Percentiles rank a stretch among this genome's conserved stretches.
Conservation (phyloP, 2,797 vertebrate genomes). For the Oryzias dopingdopingensis region DNA sequence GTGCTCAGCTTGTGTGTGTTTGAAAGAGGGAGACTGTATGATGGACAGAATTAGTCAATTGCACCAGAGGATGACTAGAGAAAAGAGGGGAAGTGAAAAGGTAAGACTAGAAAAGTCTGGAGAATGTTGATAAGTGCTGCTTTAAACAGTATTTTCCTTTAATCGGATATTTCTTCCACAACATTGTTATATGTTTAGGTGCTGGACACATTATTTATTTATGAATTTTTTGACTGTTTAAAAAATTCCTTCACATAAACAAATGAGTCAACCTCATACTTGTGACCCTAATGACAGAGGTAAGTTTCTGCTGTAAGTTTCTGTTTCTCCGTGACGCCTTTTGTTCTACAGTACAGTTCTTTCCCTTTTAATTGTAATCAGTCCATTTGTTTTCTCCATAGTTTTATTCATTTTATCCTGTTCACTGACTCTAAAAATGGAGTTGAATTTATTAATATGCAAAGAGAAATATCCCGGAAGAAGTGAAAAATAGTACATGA, state of each 20-base stretch:
- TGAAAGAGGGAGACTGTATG: conserved; percentile 17
- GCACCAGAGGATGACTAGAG: conserved; percentile 4
- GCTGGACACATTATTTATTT: neutral
- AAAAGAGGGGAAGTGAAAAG: conserved; percentile 4
- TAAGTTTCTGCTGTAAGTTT: conserved; percentile 22
- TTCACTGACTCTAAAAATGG: neutral
- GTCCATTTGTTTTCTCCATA: neutral
- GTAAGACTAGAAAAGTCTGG: conserved; percentile 10
- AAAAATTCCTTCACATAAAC: conserved; percentile 29
- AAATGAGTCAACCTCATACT: conserved; percentile 33
- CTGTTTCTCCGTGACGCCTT: conserved; percentile 6
- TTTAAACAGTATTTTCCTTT: conserved; percentile 11
- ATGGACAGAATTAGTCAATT: conserved; percentile 28
- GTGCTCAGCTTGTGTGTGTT: conserved; percentile 13
- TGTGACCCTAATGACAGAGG: conserved; percentile 50
- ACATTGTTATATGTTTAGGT: neutral
- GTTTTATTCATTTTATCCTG: neutral
- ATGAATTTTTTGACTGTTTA: conserved; percentile 3
- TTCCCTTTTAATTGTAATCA: conserved; percentile 4
- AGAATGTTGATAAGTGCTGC: conserved; percentile 3
- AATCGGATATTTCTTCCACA: neutral
- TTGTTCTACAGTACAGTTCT: conserved; percentile 6
- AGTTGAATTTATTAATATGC: too few relatives aligned
- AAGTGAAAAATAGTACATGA: too few relatives aligned
- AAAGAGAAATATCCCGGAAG: too few relatives aligned